A percentile compares a stretch with the other conserved stretches of the same genome.
These are phyloP conservation scores for Epinephelus cyanopodus DNA, from an alignment of 2,113 vertebrate species.

Conservation along the genomic window DNA sequence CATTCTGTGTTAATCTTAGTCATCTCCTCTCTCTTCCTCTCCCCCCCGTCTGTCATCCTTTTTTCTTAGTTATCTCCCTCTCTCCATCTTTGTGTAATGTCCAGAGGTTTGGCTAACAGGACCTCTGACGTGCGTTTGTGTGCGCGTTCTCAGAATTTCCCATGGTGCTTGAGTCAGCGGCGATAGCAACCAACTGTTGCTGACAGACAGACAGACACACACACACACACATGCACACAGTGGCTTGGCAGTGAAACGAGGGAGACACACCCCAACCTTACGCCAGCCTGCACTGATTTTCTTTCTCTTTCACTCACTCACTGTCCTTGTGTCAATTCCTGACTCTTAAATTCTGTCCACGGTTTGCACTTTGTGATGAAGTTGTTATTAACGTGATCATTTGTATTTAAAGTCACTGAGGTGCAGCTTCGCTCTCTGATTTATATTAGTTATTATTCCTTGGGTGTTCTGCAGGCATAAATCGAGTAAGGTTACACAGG, in stretches of 20 bases:
- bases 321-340: background rate
- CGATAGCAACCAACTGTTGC: conserved; percentile 47
- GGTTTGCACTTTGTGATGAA: conserved; percentile 10
- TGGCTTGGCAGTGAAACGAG: conserved; percentile 34
- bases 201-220: conserved; percentile 3
- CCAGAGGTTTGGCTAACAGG: background rate
- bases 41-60: background rate
- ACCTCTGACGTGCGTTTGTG: conserved; percentile 19
- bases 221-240: conserved; percentile 7
- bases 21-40: conserved; percentile 24
- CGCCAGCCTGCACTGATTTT: conserved; percentile 1
- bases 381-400: background rate
- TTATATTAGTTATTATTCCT: background rate
- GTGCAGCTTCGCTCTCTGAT: background rate
- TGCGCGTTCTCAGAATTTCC: conserved; percentile 35
- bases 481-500: background rate
- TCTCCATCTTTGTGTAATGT: conserved; percentile 35
- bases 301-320: conserved; percentile 13
- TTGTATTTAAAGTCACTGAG: background rate
- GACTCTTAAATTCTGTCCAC: background rate
- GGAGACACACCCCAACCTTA: conserved; percentile 41
- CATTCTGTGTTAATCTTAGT: conserved; percentile 2
- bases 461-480: conserved; percentile 16
- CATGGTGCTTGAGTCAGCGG: conserved; percentile 40
- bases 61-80: conserved; percentile 3